Percentiles rank a stretch among this genome's conserved stretches.
phyloP scores from a whole-genome alignment of 2,797 vertebrate species.

The Crax fasciolata region DNA sequence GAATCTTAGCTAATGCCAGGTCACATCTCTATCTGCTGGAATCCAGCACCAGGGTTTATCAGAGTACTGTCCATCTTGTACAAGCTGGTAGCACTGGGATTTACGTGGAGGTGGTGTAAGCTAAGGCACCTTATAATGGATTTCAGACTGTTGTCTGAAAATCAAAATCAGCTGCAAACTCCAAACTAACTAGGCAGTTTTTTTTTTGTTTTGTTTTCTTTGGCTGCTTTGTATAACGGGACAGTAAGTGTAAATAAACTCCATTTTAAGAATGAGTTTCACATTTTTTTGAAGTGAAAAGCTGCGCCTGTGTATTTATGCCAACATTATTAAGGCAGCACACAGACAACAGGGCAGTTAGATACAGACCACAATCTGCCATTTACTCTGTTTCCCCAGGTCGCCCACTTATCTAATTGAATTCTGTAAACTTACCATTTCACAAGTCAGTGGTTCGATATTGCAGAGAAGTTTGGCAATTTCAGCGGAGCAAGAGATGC shows the following conservation, averaged over 20 bases:
- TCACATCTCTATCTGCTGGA: neutral
- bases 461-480: fast-evolving
- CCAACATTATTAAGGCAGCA: neutral
- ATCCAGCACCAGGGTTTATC: neutral
- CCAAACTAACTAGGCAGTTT: neutral
- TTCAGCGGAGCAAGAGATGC: neutral
- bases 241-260: constrained; percentile 38
- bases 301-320: neutral
- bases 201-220: neutral
- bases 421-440: fast-evolving
- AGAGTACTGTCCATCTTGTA: fast-evolving
- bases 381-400: neutral
- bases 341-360: neutral
- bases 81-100: neutral
- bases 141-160: neutral
- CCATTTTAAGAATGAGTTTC: constrained; percentile 18
- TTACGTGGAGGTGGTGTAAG: neutral
- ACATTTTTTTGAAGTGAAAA: neutral
- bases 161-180: neutral
- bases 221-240: neutral
- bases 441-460: fast-evolving
- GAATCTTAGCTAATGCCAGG: neutral
- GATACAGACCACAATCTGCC: neutral
- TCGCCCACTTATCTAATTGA: neutral
- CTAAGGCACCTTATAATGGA: neutral